Base-by-base conservation (phyloP, 2,797 vertebrate species). In the Stomatorhinus walkeri region DNA sequence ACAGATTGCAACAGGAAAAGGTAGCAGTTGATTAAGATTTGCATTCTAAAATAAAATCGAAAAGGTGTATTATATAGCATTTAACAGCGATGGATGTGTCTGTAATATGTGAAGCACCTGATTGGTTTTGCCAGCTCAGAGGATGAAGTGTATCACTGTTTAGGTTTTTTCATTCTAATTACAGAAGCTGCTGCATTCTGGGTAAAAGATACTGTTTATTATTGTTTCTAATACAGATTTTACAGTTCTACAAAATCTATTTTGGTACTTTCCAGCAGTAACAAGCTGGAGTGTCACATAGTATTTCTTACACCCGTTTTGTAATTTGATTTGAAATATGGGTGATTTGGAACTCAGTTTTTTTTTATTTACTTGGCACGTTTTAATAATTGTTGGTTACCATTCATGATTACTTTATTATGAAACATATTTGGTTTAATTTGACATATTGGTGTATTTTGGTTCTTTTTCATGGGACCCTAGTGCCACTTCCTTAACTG, bases 171-270 rank as follows among this genome's bases (percentile, higher is more conserved):
- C 43, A 84, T 40, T 84, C 43, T 46, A 22, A 36, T 86, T 86
- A 12, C 85, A 40, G 14, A 24, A 87, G 85, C 85, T 59, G 85
- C 85, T 32, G 51, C 0, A 2, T 54, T 59, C 28, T 59, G 22
- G 46, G 24, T 59, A 87, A 87, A 86, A 40, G 14, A 28, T 87
- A 16, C 85, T 87, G 24, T 54, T 85, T 86, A 56, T 87, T 87
- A 56, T 87, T 28, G 4, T 51, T 87, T 32, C 24, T 87, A 36
- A 28, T 40, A 32, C 40, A 87, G 12, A 32, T 59, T 87, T 19
- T 87, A 59, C 14, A 87, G 28, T 87, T 51, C 43, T 24, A 49
- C 9, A 85, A 6, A 87, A n/a, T 87, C 14, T 59, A 59, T 87
- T 87, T 56, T 87, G 52, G 32, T 87, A 56, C 85, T 87, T 87